Evolutionary conservation across 2,888 invertebrate genomes (phyloP), one percentile per base, ranked within the genome.

Genomic region (Osedax fenrisi): DNA sequence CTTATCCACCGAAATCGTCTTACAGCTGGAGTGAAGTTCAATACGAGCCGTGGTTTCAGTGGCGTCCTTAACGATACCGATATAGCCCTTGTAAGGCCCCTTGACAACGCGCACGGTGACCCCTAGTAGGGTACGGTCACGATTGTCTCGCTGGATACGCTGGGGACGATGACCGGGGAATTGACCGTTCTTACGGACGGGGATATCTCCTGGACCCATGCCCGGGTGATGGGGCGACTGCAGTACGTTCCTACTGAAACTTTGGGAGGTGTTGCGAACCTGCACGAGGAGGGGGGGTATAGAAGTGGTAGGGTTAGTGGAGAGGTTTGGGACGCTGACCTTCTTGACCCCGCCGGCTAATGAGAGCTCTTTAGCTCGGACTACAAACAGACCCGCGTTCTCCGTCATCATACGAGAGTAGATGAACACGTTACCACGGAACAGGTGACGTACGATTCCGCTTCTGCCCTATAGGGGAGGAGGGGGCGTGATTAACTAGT

Each of bases 331-430:
- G 17, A 5, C 41, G 41, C 41, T 41, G 5, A 41, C 41, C 41
- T 41, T 41, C 80, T 80, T 80, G 27, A 80, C 77, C n/a, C 84
- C 86, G 41, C 96, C 97, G 27, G 96, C 94, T 59, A 95, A 86
- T 80, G 91, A 90, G 77, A 98, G 87, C 85, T 97, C 94, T 22
- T 94, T 89, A 0, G 96, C 93, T 85, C 94, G 93, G 84, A 95
- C 95, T 0, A 98, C 97, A 85, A 98, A 95, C 77, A 97, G 92
- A 13, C 98, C 98, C 73, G 97, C 97, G 84, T 98, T 98, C 82
- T 97, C 96, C 2, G 96, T 89, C 85, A 94, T 92, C 89, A 93
- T 92, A 59, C 94, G 88, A 23, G 95, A 95, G 83, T 94, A 91
- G 17, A 99, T 86, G 84, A 99, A 98, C 0, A 94, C 96, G 84